phyloP scores from a whole-genome alignment of 2,113 vertebrate species.

The Oncorhynchus nerka region DNA sequence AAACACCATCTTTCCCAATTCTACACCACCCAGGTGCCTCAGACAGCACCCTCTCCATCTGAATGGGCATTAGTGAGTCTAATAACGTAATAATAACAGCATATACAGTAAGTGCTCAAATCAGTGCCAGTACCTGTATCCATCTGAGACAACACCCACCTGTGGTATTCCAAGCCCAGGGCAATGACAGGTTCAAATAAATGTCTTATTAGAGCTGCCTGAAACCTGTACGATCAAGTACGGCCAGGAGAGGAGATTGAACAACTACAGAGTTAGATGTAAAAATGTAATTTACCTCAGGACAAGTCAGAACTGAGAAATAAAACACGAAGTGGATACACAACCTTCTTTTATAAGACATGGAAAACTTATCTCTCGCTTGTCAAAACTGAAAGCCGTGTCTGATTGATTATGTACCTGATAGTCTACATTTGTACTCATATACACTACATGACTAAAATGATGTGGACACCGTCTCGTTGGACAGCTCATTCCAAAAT shows the following conservation, averaged over 20 bases:
- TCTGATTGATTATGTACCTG: too few species aligned
- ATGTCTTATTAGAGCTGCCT: constrained; percentile 6
- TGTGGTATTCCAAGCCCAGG: constrained; percentile 35
- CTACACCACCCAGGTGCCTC: too few species aligned
- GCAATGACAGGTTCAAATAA: constrained; percentile 18
- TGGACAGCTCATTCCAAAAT: too few species aligned
- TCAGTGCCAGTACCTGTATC: background rate
- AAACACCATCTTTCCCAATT: too few species aligned
- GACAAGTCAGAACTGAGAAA: background rate
- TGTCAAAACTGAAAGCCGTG: too few species aligned
- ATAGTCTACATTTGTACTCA: too few species aligned
- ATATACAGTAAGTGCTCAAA: background rate
- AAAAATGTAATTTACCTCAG: background rate
- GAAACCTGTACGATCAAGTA: background rate
- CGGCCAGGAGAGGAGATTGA: background rate
- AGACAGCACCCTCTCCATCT: too few species aligned
- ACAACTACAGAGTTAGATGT: background rate
- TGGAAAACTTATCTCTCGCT: too few species aligned
- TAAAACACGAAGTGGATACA: too few species aligned
- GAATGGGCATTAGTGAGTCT: background rate
- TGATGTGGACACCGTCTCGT: too few species aligned
- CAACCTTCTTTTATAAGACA: too few species aligned
- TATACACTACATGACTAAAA: too few species aligned
- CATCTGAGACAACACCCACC: constrained; percentile 21
- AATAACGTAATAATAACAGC: background rate